Evolutionary conservation across 2,888 invertebrate species (phyloP).

Genomic region (Aethes cnicana): DNA sequence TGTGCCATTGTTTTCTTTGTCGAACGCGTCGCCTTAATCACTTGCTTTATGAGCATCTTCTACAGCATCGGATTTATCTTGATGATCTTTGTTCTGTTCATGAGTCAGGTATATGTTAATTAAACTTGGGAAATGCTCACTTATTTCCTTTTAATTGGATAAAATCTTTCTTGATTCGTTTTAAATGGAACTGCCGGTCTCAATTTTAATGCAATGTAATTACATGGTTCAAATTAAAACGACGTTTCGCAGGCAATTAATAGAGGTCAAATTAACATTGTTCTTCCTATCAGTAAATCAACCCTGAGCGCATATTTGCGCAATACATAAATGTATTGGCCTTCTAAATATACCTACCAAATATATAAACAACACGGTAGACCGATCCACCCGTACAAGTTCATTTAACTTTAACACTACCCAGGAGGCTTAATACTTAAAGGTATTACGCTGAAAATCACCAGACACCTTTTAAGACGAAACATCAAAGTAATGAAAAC

Average conservation of each 20-base stretch:
- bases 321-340: not conserved
- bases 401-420: slow-evolving; percentile 52
- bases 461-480: slow-evolving; percentile 70
- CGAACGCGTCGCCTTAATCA: slow-evolving; percentile 58
- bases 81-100: slow-evolving; percentile 36
- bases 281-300: slow-evolving; percentile 6
- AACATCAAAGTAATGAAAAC: slow-evolving; percentile 78
- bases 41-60: slow-evolving; percentile 61
- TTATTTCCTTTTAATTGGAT: slow-evolving; percentile 21
- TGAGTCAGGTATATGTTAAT: slow-evolving; percentile 34
- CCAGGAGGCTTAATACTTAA: slow-evolving; percentile 52
- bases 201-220: not conserved
- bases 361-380: slow-evolving; percentile 16
- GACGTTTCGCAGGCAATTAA: slow-evolving; percentile 4
- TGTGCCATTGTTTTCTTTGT: slow-evolving; percentile 65
- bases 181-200: not conserved
- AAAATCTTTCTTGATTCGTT: slow-evolving; percentile 1
- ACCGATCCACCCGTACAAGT: slow-evolving; percentile 44
- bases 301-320: not conserved
- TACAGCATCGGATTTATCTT: slow-evolving; percentile 44
- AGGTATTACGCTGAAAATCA: slow-evolving; percentile 67
- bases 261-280: slow-evolving; percentile 13
- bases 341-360: not conserved
- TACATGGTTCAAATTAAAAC: not conserved
- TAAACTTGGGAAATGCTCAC: slow-evolving; percentile 22